Conservation (phyloP, 2,888 invertebrate species). For the Molanna angustata region DNA sequence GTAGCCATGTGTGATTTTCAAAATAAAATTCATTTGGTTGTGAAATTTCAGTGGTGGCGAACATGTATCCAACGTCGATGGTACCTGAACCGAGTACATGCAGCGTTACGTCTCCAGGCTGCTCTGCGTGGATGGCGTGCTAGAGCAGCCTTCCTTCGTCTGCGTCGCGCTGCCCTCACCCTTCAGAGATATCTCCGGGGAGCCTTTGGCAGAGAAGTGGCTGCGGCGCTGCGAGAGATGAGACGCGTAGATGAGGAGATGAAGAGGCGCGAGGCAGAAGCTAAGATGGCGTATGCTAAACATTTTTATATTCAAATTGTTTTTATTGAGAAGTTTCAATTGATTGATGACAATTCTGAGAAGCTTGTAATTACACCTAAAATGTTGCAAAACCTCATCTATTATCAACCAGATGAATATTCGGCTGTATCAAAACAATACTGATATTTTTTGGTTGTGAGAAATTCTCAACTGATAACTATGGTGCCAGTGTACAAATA, state of each 20-base stretch:
- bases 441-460: too few species aligned
- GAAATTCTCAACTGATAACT: too few species aligned
- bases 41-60: constrained; percentile 58
- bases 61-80: constrained; percentile 63
- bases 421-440: too few species aligned
- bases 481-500: too few species aligned
- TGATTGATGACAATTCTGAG: too few species aligned
- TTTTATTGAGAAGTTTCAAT: constrained; percentile 11
- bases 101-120: constrained; percentile 75
- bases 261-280: constrained; percentile 67
- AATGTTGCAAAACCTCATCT: too few species aligned
- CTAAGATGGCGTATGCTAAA: constrained; percentile 55
- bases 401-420: too few species aligned
- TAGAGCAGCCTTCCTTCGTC: constrained; percentile 74
- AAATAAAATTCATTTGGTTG: too few species aligned
- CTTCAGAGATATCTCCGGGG: constrained; percentile 85
- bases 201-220: constrained; percentile 87
- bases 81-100: constrained; percentile 62
- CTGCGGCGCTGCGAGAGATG: constrained; percentile 84
- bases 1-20: too few species aligned
- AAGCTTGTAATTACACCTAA: too few species aligned
- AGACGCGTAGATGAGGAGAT: constrained; percentile 82
- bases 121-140: constrained; percentile 84
- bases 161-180: constrained; percentile 79
- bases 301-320: constrained; percentile 25